Base-by-base conservation (phyloP, 2,113 vertebrate genomes). In the Saccopteryx leptura region DNA sequence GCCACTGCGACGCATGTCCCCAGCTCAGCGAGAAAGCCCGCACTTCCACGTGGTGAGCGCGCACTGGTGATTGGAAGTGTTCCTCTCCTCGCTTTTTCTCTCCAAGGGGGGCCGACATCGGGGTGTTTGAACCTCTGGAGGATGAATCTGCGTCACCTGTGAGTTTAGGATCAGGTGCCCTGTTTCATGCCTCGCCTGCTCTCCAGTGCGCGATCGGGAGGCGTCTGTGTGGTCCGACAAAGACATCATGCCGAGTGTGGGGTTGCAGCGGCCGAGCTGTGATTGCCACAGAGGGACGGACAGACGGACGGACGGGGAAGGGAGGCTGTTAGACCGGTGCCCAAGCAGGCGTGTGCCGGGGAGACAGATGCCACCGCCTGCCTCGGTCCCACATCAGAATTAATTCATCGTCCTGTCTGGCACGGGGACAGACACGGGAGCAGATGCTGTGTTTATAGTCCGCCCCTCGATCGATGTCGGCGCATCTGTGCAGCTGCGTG, bases 1-100 rank as follows among this genome's bases (percentile, higher is more conserved):
- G 61, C 46, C 12, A 0, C 9, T 50, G 60, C 13, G 0, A 14
- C 6, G 81, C 46, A 33, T 1, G 61, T 66, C 52, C 66, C 18
- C 10, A 14, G 71, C 26, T 81, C 61, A 9, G 26, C 23, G 5
- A 9, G 0, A 50, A 76, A 72, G n/a, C 39, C 65, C 14, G 5
- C 46, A 19, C 39, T 61, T 84, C 19, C 1, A 1, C 48, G 19
- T 72, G 8, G 4, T 28, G 12, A 63, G 28, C 6, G 31, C 60
- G 13, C 60, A 48, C 68, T 19, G 33, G 74, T 31, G 17, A 18
- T 1, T 11, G 17, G 6, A 58, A 8, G 19, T 9, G 3, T 58
- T 33, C 1, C 58, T 74, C 31, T 79, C 9, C 4, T 6, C n/a
- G 58, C 8, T 31, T 80, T 52, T 76, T 68, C 68, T 68, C 72